A percentile compares a stretch with the other conserved stretches of the same genome.
Evolutionary conservation across 1,140 invertebrate species (phyloP).

Genomic region (Eriosoma lanigerum): DNA sequence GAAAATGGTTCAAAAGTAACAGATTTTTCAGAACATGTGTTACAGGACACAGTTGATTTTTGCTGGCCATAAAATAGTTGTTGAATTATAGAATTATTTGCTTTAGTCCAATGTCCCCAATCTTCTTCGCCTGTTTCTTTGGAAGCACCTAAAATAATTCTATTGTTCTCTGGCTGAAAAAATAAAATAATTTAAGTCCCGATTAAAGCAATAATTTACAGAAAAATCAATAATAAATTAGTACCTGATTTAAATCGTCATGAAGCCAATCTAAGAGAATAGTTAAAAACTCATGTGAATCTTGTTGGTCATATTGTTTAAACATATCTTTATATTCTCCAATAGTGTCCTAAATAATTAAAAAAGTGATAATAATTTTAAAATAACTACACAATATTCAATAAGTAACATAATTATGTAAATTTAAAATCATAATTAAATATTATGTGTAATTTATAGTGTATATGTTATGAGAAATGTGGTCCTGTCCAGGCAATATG

Average conservation of each 20-base stretch:
- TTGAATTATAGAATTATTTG: slow-evolving; percentile 77
- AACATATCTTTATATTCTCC: slow-evolving; percentile 77
- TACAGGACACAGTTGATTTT: slow-evolving; percentile 79
- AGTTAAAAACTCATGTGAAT: slow-evolving; percentile 91
- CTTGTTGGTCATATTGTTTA: slow-evolving; percentile 84
- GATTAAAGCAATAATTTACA: background rate
- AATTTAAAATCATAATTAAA: no score
- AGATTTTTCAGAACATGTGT: slow-evolving; percentile 73
- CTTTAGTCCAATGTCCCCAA: slow-evolving; percentile 73
- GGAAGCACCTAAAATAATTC: slow-evolving; percentile 56
- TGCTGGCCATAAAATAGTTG: slow-evolving; percentile 86
- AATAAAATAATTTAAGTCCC: background rate
- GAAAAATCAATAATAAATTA: background rate
- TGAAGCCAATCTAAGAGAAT: slow-evolving; percentile 89
- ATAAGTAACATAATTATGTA: no score
- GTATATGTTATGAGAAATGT: no score
- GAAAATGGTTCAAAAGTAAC: slow-evolving; percentile 88
- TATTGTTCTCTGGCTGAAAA: slow-evolving; percentile 43
- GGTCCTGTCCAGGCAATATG: no score
- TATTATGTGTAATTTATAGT: no score
- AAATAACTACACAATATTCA: no score
- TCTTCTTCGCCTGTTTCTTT: slow-evolving; percentile 67
- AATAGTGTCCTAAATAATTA: slow-evolving; percentile 64
- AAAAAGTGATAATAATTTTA: no score
- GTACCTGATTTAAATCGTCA: slow-evolving; percentile 77